Conservation (phyloP, 2,113 vertebrate genomes). For the Oreochromis aureus region DNA sequence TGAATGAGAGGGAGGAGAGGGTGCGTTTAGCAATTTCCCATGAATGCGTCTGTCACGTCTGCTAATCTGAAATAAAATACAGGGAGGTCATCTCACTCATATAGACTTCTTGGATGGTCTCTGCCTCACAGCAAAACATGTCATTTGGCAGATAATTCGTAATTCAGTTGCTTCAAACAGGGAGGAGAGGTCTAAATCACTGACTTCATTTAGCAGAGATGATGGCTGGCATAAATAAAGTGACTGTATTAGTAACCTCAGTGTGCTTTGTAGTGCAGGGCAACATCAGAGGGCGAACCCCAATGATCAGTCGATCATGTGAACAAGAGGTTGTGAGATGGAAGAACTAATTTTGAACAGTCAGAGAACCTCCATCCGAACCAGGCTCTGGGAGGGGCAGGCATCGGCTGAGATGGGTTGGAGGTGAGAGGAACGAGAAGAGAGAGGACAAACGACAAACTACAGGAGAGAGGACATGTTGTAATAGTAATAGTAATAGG, state of each 20-base stretch:
- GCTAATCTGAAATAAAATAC: background rate
- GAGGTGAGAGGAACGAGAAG: background rate
- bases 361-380: background rate
- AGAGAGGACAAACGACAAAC: background rate
- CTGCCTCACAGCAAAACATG: background rate
- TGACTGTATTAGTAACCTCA: background rate
- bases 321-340: background rate
- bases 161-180: fast-evolving
- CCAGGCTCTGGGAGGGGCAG: background rate
- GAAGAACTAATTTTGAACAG: background rate
- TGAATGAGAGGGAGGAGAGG: background rate
- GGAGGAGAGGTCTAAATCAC: background rate
- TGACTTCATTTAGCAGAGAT: fast-evolving
- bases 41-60: background rate
- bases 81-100: background rate
- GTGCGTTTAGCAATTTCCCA: too few species aligned
- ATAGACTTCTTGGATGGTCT: background rate
- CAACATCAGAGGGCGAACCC: background rate
- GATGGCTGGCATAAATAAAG: background rate
- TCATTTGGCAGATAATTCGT: background rate
- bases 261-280: background rate
- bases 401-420: background rate
- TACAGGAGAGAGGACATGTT: background rate
- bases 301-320: background rate
- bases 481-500: background rate